Evolutionary conservation across 2,113 vertebrate genomes (phyloP), one percentile per base, ranked within the genome.

Genomic region (Mesembrinibis cayennensis): DNA sequence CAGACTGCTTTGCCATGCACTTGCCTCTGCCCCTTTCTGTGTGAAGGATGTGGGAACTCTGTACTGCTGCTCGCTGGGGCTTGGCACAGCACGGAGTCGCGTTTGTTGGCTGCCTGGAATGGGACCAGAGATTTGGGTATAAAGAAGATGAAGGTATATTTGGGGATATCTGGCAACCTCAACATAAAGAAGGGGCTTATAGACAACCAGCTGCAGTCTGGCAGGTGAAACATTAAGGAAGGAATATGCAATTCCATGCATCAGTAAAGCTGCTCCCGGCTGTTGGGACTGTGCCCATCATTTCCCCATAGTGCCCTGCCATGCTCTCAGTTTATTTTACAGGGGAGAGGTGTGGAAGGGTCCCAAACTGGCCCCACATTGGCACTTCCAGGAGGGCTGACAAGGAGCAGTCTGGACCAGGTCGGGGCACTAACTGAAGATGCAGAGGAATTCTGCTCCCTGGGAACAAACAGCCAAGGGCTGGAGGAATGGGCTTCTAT

Each of bases 241-340:
- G 44, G 19, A 29, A 36, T 14, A 26, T 0, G 2, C 9, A 12
- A 14, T 2, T 6, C 21, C 34, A 5, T 3, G 10, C 36, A 9
- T 16, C 40, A 22, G 21, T 53, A 61, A 67, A 40, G 66, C 59
- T 27, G 38, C 52, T 52, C 3, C 59, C 1, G 8, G 21, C 13
- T 42, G 26, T 15, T 42, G 25, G 53, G 49, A 10, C n/a, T 11
- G 13, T 55, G 38, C 40, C 63, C 2, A 1, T 20, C 34, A 2
- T 13, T 27, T 42, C 49, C 16, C 9, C 26, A 6, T 53, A 19
- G 34, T 66, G 16, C 29, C 53, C 45, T 49, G 63, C 29, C 22
- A 3, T 1, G 1, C 25, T 82, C 20, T 25, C 47, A 40, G 30
- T 25, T 42, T 53, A 2, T 94, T 63, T 55, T 53, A 23, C 59